phyloP scores from a whole-genome alignment of 1,140 invertebrate species.

The Euwallacea similis region DNA sequence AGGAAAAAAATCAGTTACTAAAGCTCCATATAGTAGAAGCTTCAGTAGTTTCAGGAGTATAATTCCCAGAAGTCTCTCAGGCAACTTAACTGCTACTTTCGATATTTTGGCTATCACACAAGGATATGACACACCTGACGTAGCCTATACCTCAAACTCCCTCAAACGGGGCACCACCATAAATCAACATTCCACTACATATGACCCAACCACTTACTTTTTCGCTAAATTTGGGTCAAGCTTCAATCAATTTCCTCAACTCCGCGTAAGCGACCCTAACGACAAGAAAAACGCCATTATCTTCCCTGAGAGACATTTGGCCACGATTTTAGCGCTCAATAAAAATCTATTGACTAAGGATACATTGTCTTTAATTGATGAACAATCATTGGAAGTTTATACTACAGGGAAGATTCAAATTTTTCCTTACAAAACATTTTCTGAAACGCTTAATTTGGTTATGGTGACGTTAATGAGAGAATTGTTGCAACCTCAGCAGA shows the following conservation, averaged over 20 bases:
- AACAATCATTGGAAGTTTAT: conserved; percentile 76
- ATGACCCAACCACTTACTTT: conserved; percentile 82
- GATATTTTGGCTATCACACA: conserved; percentile 56
- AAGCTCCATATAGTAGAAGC: conserved; percentile 59
- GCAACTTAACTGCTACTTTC: conserved; percentile 68
- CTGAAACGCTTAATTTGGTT: conserved; percentile 91
- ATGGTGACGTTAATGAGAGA: conserved; percentile 91
- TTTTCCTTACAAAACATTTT: conserved; percentile 89
- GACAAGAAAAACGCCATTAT: conserved; percentile 65
- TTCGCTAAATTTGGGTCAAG: conserved; percentile 92
- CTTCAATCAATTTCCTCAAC: conserved; percentile 84
- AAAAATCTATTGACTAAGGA: conserved; percentile 90
- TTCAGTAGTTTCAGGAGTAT: conserved; percentile 79
- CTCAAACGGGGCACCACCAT: conserved; percentile 57
- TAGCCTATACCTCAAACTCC: conserved; percentile 42
- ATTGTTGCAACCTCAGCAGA: conserved; percentile 85
- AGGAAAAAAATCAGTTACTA: conserved; percentile 51
- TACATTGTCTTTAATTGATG: conserved; percentile 77
- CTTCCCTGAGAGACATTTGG: conserved; percentile 74
- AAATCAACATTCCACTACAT: conserved; percentile 67
- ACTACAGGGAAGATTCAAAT: conserved; percentile 62
- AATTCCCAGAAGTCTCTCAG: conserved; percentile 88
- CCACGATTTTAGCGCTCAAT: conserved; percentile 76
- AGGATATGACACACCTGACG: conserved; percentile 47
- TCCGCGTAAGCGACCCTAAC: conserved; percentile 62